Evolutionary conservation across 2,797 vertebrate species (phyloP).

Genomic region (Argyrosomus regius): DNA sequence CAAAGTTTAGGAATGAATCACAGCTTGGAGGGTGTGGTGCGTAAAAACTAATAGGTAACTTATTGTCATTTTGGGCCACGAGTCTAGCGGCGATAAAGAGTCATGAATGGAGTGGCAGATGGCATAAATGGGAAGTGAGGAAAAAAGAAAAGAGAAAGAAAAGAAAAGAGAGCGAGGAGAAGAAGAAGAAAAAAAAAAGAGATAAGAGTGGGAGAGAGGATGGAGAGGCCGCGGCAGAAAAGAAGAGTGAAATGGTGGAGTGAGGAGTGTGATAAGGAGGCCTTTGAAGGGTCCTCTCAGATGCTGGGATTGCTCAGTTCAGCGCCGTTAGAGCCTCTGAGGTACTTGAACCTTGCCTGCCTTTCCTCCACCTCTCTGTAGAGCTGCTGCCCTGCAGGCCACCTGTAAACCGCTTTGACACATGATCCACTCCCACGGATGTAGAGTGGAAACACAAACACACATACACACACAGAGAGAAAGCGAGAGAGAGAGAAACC

Average conservation of each 20-base stretch:
- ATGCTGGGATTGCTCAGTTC: slow-evolving; percentile 71
- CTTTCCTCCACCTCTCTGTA: slow-evolving; percentile 74
- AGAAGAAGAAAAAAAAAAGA: not conserved
- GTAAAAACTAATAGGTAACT: not conserved
- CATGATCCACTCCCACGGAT: slow-evolving; percentile 84
- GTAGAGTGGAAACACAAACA: slow-evolving; percentile 75
- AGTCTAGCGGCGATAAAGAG: not conserved
- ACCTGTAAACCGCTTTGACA: slow-evolving; percentile 86
- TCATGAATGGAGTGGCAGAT: slow-evolving; percentile 3
- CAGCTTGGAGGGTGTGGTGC: not conserved
- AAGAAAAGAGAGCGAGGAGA: slow-evolving; percentile 19
- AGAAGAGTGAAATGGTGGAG: slow-evolving; percentile 51
- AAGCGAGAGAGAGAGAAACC: slow-evolving; percentile 7
- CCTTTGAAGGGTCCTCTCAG: slow-evolving; percentile 75
- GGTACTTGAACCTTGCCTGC: slow-evolving; percentile 78
- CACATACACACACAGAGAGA: slow-evolving; percentile 22
- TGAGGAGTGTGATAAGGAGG: slow-evolving; percentile 72
- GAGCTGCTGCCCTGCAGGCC: slow-evolving; percentile 81
- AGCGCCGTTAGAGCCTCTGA: slow-evolving; percentile 67
- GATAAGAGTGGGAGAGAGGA: slow-evolving; percentile 32
- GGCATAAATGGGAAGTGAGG: slow-evolving; percentile 15
- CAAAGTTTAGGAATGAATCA: not conserved
- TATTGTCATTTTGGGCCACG: not conserved
- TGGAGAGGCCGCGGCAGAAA: slow-evolving; percentile 44
- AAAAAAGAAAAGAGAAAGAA: slow-evolving; percentile 18